These are phyloP conservation scores for Brenthis hecate DNA, from an alignment of 2,888 invertebrate genomes.

Conservation along the genomic window DNA sequence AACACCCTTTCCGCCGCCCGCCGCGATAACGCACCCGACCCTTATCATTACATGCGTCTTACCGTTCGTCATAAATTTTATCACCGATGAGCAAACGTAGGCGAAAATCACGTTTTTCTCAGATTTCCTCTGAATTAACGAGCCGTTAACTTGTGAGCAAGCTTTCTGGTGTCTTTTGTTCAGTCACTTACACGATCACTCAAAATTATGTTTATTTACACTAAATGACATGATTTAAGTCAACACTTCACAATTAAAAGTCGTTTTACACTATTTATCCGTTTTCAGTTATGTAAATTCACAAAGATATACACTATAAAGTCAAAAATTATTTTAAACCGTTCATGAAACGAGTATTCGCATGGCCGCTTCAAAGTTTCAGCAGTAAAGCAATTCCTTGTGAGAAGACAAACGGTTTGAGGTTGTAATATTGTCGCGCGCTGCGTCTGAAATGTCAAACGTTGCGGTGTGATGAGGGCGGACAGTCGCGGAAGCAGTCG, in stretches of 20 bases:
- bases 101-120: constrained; percentile 65
- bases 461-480: constrained; percentile 49
- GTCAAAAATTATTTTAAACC: constrained; percentile 15
- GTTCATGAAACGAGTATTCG: constrained; percentile 14
- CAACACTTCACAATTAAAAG: constrained; percentile 53
- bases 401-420: constrained; percentile 58
- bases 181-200: constrained; percentile 75
- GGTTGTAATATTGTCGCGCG: constrained; percentile 72
- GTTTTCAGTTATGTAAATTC: constrained; percentile 13
- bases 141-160: constrained; percentile 73
- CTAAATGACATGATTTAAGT: constrained; percentile 38
- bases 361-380: constrained; percentile 31
- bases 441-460: constrained; percentile 65
- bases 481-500: constrained; percentile 56
- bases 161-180: constrained; percentile 61
- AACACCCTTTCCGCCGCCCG: constrained; percentile 46
- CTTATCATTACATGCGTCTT: constrained; percentile 76
- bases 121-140: constrained; percentile 71
- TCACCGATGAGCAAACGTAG: constrained; percentile 75
- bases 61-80: constrained; percentile 81
- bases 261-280: constrained; percentile 13
- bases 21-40: constrained; percentile 67
- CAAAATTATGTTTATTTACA: constrained; percentile 52
- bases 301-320: constrained; percentile 11
- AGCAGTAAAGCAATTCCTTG: constrained; percentile 63